Conservation (phyloP, 2,888 invertebrate genomes). For the Platycnemis pennipes region DNA sequence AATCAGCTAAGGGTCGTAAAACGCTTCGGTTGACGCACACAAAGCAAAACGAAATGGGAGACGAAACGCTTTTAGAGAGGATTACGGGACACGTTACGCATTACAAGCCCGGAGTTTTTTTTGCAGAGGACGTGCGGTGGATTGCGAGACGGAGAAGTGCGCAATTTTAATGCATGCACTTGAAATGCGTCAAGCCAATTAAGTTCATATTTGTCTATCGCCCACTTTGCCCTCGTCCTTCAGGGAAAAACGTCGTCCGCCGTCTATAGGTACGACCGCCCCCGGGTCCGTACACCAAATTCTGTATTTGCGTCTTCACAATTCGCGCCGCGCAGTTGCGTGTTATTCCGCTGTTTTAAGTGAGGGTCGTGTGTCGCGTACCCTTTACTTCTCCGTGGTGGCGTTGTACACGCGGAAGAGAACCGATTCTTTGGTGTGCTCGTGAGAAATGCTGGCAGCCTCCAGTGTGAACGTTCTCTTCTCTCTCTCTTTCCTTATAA, state of each 20-base stretch:
- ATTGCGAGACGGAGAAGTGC: background rate
- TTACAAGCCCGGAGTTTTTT: constrained; percentile 25
- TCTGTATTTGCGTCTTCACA: background rate
- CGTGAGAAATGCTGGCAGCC: background rate
- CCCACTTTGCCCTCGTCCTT: background rate
- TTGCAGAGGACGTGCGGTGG: background rate
- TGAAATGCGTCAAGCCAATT: constrained; percentile 2
- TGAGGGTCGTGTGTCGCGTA: background rate
- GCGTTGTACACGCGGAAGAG: background rate
- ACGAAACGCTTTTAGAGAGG: background rate
- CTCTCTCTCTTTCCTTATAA: background rate
- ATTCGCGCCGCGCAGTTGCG: background rate
- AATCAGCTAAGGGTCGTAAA: constrained; percentile 62
- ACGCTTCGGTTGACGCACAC: constrained; percentile 57
- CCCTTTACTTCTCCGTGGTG: background rate
- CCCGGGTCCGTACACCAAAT: background rate
- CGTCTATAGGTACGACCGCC: background rate
- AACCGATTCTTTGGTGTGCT: background rate
- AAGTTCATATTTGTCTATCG: background rate
- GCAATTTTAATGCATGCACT: background rate
- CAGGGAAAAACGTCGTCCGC: background rate
- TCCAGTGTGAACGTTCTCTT: background rate
- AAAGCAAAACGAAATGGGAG: constrained; percentile 20
- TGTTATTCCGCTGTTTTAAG: background rate
- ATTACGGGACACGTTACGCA: constrained; percentile 25